phyloP scores from a whole-genome alignment of 2,888 invertebrate genomes.

The Teleogryllus oceanicus region DNA sequence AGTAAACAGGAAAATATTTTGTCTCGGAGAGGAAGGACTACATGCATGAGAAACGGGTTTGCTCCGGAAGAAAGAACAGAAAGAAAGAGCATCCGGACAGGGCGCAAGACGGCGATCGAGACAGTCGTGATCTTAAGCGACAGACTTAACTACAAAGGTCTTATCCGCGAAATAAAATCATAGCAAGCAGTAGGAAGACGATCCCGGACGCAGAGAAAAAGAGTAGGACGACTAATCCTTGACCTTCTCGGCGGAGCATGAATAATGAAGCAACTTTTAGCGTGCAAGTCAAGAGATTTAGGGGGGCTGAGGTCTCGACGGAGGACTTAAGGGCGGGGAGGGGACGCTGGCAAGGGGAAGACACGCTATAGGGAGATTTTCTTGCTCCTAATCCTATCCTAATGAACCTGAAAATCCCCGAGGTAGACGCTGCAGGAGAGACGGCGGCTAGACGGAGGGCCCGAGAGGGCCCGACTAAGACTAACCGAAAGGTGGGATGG shows the following conservation, averaged over 20 bases:
- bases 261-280: slow-evolving; percentile 35
- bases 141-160: slow-evolving; percentile 24
- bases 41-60: no score
- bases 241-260: slow-evolving; percentile 30
- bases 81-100: no score
- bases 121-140: background rate
- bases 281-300: slow-evolving; percentile 32
- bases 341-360: background rate
- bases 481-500: slow-evolving; percentile 1
- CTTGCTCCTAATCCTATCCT: slow-evolving; percentile 34
- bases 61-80: no score
- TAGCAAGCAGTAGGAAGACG: background rate
- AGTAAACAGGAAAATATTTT: no score
- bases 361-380: slow-evolving; percentile 31
- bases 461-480: background rate
- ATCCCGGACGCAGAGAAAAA: slow-evolving; percentile 19
- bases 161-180: slow-evolving; percentile 23
- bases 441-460: background rate
- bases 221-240: slow-evolving; percentile 24
- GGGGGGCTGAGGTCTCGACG: slow-evolving; percentile 20
- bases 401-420: slow-evolving; percentile 35
- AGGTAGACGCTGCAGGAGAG: background rate
- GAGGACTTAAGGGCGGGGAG: slow-evolving; percentile 28
- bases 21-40: no score
- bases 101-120: no score